These are phyloP conservation scores for Musca vetustissima DNA, from an alignment of 1,140 invertebrate species.

Conservation along the genomic window DNA sequence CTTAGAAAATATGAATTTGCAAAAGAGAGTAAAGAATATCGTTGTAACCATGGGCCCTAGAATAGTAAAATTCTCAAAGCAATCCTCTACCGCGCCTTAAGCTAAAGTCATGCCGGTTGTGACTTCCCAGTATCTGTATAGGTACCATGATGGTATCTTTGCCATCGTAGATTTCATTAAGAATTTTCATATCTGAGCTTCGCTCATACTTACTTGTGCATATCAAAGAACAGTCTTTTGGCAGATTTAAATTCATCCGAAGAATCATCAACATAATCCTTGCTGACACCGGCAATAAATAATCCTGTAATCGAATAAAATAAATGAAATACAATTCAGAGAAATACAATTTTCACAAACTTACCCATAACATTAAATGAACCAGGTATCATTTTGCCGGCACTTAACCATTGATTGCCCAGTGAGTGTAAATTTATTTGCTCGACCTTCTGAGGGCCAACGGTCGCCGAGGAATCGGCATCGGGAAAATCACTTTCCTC, in stretches of 20 bases:
- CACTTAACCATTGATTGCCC: constrained; percentile 49
- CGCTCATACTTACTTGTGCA: constrained; percentile 40
- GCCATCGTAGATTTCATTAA: too few species aligned
- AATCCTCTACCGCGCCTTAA: too few species aligned
- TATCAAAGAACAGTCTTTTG: constrained; percentile 47
- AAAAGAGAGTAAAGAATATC: too few species aligned
- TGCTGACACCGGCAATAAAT: constrained; percentile 38
- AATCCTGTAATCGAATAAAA: constrained; percentile 36
- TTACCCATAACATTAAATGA: constrained; percentile 52
- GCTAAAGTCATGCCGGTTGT: too few species aligned
- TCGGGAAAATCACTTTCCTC: constrained; percentile 47
- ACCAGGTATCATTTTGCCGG: constrained; percentile 52
- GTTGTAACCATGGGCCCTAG: too few species aligned
- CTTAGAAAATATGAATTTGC: too few species aligned
- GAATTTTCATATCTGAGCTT: too few species aligned
- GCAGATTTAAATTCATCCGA: constrained; percentile 41
- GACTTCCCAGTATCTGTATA: too few species aligned
- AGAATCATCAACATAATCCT: constrained; percentile 36
- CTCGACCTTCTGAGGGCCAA: constrained; percentile 33
- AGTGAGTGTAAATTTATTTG: constrained; percentile 47
- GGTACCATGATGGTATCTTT: too few species aligned
- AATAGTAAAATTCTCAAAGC: too few species aligned
- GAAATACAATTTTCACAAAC: neutral
- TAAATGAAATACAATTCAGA: neutral
- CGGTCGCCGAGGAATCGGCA: neutral